Conservation (phyloP, 1,140 invertebrate genomes). For the Nasonia longicornis region DNA sequence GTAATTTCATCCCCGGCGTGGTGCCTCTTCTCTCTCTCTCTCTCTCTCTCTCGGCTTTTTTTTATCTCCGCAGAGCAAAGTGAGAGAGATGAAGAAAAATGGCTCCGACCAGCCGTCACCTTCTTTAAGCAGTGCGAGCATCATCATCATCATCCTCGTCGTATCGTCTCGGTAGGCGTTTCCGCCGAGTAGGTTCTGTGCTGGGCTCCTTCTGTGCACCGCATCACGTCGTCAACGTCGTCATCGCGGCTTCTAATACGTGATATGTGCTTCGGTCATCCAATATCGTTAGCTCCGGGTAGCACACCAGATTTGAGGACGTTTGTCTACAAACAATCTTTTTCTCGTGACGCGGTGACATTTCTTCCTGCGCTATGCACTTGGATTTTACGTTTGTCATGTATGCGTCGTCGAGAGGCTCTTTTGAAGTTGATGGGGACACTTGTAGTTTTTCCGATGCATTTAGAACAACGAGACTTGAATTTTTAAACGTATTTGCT, state of each 20-base stretch:
- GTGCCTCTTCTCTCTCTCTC: constrained; percentile 54
- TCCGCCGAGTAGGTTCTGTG: background rate
- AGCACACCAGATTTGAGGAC: background rate
- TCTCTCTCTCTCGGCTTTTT: constrained; percentile 39
- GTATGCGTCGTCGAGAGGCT: background rate
- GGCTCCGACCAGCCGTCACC: constrained; percentile 16
- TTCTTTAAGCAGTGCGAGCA: constrained; percentile 27
- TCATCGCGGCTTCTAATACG: background rate
- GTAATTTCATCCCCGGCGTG: constrained; percentile 65
- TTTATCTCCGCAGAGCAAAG: constrained; percentile 23
- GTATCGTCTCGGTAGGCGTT: background rate
- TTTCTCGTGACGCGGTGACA: background rate
- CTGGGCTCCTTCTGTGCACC: background rate
- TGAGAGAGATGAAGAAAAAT: constrained; percentile 39
- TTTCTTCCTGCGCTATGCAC: background rate
- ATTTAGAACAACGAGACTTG: no score
- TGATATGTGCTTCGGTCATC: background rate
- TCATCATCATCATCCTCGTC: constrained; percentile 29
- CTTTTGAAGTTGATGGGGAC: background rate
- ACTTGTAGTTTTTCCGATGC: no score
- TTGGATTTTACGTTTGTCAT: background rate
- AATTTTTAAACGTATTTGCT: no score
- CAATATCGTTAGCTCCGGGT: constrained; percentile 3
- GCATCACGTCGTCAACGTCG: background rate
- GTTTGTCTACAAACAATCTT: constrained; percentile 9